Evolutionary conservation across 2,888 invertebrate species (phyloP).

Genomic region (Leptopilina drosophilae): DNA sequence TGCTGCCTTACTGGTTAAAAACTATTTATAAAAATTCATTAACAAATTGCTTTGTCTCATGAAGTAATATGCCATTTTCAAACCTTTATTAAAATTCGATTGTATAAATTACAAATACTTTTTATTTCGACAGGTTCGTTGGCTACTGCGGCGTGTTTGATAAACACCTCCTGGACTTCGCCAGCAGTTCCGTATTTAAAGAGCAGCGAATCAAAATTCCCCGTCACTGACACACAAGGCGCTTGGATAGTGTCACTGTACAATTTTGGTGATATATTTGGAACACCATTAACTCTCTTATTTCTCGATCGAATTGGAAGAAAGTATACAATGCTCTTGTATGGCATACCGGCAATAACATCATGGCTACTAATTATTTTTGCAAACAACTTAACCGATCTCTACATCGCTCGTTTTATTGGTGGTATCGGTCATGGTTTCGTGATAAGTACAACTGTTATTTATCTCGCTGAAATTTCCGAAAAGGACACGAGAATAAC

Average conservation of each 20-base stretch:
- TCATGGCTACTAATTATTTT: constrained; percentile 69
- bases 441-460: constrained; percentile 78
- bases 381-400: constrained; percentile 59
- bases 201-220: constrained; percentile 59
- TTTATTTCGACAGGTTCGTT: neutral
- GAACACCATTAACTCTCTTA: constrained; percentile 64
- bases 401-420: constrained; percentile 76
- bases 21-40: no score
- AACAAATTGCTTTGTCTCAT: no score
- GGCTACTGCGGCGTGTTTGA: neutral
- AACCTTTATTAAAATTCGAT: no score
- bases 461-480: constrained; percentile 81
- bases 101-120: no score
- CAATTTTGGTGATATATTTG: constrained; percentile 66
- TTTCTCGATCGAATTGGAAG: constrained; percentile 68
- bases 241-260: constrained; percentile 70
- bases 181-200: constrained; percentile 68
- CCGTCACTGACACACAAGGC: constrained; percentile 64
- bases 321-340: constrained; percentile 65
- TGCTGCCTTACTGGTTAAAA: no score
- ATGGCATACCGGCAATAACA: constrained; percentile 65
- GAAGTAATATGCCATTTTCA: no score
- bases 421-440: constrained; percentile 77
- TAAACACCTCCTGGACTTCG: constrained; percentile 65
- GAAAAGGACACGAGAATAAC: constrained; percentile 80